A percentile compares a stretch with the other conserved stretches of the same genome.
Evolutionary conservation across 2,888 invertebrate genomes (phyloP).

Genomic region (Nomada lathburiana): DNA sequence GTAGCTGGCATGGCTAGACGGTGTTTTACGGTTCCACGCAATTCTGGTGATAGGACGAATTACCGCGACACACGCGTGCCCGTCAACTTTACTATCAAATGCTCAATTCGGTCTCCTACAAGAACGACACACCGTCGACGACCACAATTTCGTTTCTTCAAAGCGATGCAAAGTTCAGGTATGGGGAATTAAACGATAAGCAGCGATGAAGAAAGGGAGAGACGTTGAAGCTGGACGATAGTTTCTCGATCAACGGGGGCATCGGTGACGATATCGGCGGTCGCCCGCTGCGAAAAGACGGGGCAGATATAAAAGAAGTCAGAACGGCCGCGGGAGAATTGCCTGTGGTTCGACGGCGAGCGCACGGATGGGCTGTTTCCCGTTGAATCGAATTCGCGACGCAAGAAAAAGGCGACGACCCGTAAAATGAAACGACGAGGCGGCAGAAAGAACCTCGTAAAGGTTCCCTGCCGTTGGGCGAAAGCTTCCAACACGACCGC

Average conservation of each 20-base stretch:
- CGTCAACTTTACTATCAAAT: not conserved
- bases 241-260: not conserved
- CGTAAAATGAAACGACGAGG: conserved; percentile 74
- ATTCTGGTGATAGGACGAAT: conserved; percentile 59
- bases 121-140: too few relatives aligned
- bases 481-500: conserved; percentile 53
- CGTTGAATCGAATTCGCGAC: conserved; percentile 74
- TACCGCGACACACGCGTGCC: conserved; percentile 16
- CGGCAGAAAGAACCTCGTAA: conserved; percentile 67
- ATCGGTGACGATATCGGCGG: conserved; percentile 27
- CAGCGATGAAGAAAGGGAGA: not conserved
- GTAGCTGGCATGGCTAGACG: conserved; percentile 70
- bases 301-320: conserved; percentile 46
- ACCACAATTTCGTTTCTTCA: too few relatives aligned
- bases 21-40: conserved; percentile 72
- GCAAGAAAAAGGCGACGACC: conserved; percentile 72
- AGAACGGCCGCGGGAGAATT: conserved; percentile 47
- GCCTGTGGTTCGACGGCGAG: conserved; percentile 57
- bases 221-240: conserved; percentile 14
- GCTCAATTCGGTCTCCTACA: too few relatives aligned
- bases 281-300: not conserved
- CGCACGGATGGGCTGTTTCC: conserved; percentile 63
- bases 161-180: not conserved
- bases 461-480: conserved; percentile 50
- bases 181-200: not conserved